Evolutionary conservation across 2,113 vertebrate genomes (phyloP).

Genomic region (Gasterosteus aculeatus): DNA sequence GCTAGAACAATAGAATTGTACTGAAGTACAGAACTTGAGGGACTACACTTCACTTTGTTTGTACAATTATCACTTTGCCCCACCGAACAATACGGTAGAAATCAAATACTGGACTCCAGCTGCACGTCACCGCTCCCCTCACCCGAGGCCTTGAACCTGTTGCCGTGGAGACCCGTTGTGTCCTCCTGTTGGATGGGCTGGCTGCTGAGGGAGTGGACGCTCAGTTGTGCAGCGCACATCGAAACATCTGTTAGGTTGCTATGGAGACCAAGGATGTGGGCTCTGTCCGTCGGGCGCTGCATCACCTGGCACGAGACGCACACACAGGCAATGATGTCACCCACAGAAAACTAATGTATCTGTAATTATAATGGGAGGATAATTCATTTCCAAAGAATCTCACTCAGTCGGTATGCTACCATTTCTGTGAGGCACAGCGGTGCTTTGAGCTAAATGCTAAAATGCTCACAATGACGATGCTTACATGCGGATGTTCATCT

Average conservation of each 20-base stretch:
- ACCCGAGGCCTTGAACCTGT: constrained; percentile 71
- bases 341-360: no score
- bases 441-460: no score
- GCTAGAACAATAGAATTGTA: background rate
- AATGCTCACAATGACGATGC: no score
- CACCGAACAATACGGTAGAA: no score
- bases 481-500: no score
- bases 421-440: no score
- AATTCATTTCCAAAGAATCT: no score
- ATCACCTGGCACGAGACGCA: constrained; percentile 68
- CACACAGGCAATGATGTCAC: background rate
- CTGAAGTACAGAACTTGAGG: background rate
- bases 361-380: no score
- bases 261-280: constrained; percentile 76
- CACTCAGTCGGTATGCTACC: no score
- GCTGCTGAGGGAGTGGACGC: constrained; percentile 76
- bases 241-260: constrained; percentile 75
- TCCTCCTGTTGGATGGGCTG: constrained; percentile 79
- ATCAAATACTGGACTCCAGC: no score
- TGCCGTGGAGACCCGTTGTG: constrained; percentile 43
- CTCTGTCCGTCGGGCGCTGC: constrained; percentile 73
- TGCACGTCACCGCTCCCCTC: constrained; percentile 8
- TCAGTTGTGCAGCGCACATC: constrained; percentile 71
- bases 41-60: background rate
- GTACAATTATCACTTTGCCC: no score